Evolutionary conservation across 2,113 vertebrate species (phyloP).

Genomic region (Promerops cafer): DNA sequence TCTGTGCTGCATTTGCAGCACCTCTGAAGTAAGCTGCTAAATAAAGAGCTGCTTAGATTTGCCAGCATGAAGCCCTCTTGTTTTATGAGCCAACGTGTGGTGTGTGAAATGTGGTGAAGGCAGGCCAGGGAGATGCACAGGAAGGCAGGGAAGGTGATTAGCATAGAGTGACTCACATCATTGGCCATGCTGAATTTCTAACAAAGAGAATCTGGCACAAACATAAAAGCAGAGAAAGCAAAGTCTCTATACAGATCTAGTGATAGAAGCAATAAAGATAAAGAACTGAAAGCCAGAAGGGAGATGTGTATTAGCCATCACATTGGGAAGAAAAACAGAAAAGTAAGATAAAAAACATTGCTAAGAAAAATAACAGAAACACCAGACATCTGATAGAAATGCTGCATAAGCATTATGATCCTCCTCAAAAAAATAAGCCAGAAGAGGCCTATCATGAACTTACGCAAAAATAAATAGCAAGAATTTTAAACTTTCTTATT

Average conservation of each 20-base stretch:
- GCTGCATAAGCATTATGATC: not conserved
- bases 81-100: not conserved
- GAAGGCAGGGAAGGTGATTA: not conserved
- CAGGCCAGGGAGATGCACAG: not conserved
- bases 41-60: not conserved
- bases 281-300: not conserved
- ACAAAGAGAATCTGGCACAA: not conserved
- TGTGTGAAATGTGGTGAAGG: not conserved
- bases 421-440: not conserved
- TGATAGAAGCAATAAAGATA: not conserved
- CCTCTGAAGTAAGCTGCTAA: not conserved
- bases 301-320: not conserved
- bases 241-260: not conserved
- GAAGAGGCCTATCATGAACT: not conserved
- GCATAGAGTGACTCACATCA: not conserved
- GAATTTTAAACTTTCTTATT: not conserved
- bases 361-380: not conserved
- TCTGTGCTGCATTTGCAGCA: not conserved
- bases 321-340: not conserved
- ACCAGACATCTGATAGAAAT: fast-evolving
- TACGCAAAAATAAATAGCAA: not conserved
- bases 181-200: not conserved
- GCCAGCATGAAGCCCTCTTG: not conserved
- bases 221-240: not conserved
- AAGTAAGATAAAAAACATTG: not conserved